Evolutionary conservation across 2,113 vertebrate genomes (phyloP).

Genomic region (Pica pica): DNA sequence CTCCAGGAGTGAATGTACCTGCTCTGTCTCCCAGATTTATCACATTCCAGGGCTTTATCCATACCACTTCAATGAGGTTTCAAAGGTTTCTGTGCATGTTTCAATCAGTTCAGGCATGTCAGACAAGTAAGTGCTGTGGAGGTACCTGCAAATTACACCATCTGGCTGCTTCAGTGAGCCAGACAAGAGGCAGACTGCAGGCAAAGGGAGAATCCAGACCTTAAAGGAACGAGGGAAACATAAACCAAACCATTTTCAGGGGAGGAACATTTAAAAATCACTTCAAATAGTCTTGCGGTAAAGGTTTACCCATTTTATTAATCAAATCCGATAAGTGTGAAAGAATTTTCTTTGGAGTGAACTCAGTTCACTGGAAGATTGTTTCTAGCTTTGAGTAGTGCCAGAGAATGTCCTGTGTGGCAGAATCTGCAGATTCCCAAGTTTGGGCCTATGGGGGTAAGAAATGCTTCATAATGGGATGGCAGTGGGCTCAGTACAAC

Average conservation of each 20-base stretch:
- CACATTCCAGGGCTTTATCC: conserved; percentile 49
- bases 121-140: conserved; percentile 47
- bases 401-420: not conserved
- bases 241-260: not conserved
- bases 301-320: not conserved
- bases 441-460: not conserved
- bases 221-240: not conserved
- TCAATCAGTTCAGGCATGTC: conserved; percentile 62
- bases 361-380: not conserved
- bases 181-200: conserved; percentile 20
- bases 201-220: not conserved
- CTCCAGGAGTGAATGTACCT: not conserved
- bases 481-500: not conserved
- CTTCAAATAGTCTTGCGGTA: not conserved
- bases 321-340: not conserved
- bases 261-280: not conserved
- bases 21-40: not conserved
- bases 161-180: conserved; percentile 53
- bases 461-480: not conserved
- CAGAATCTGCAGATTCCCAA: not conserved
- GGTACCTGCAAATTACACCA: conserved; percentile 62
- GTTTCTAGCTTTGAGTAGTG: not conserved
- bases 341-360: not conserved
- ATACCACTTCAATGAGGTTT: conserved; percentile 38
- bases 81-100: conserved; percentile 41